Percentiles rank a stretch among this genome's conserved stretches.
Evolutionary conservation across 2,888 invertebrate genomes (phyloP).

Genomic region (Aleiodes testaceus): DNA sequence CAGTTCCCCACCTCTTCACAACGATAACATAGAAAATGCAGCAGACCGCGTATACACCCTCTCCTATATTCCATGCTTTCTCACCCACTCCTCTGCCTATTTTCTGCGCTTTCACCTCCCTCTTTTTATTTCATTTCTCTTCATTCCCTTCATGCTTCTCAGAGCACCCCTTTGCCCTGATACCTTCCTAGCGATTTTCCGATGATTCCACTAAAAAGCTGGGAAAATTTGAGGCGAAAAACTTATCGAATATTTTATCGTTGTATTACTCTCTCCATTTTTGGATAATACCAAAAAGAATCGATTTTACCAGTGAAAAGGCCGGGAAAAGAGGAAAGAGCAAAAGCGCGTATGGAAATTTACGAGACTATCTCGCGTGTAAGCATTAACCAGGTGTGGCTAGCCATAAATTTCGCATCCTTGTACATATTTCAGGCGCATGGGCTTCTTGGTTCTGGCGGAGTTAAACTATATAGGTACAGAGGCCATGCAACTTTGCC

Average conservation of each 20-base stretch:
- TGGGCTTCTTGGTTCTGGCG: conserved; percentile 39
- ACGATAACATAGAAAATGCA: conserved; percentile 71
- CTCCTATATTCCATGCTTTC: conserved; percentile 45
- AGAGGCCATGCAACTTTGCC: conserved; percentile 61
- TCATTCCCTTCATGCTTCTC: not conserved
- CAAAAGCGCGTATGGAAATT: conserved; percentile 67
- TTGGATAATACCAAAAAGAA: too few species aligned
- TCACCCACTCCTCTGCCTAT: conserved; percentile 16
- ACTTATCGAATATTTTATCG: too few species aligned
- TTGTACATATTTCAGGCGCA: conserved; percentile 69
- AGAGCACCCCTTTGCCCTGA: not conserved
- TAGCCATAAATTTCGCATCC: conserved; percentile 72
- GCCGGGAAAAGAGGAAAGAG: not conserved
- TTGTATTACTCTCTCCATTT: too few species aligned
- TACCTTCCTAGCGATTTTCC: not conserved
- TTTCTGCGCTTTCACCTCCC: conserved; percentile 37
- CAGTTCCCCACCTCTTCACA: conserved; percentile 54
- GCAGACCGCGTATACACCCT: conserved; percentile 59
- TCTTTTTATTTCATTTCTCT: conserved; percentile 15
- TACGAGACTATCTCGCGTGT: conserved; percentile 71
- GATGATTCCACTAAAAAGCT: too few species aligned
- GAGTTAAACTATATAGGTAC: conserved; percentile 28
- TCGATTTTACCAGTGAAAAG: too few species aligned
- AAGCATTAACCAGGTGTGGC: conserved; percentile 73
- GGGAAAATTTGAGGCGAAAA: too few species aligned